These are phyloP conservation scores for Amphilophus citrinellus DNA, from an alignment of 2,113 vertebrate genomes.

Conservation along the genomic window DNA sequence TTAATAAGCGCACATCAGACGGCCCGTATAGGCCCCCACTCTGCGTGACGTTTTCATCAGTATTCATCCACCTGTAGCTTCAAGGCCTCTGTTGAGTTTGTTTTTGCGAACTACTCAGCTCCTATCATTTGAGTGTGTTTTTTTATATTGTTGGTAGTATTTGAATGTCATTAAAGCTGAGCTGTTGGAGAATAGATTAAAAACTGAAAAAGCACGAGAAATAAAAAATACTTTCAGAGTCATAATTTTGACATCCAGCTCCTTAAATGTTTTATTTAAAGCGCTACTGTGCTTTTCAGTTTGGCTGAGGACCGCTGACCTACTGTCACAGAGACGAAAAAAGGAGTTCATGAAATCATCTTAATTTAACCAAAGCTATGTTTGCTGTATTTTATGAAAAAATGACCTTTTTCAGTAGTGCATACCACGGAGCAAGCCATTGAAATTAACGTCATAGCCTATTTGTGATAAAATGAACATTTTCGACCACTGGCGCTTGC, in stretches of 20 bases:
- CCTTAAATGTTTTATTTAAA: background rate
- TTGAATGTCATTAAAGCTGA: background rate
- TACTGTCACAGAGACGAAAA: too few relatives aligned
- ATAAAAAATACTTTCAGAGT: background rate
- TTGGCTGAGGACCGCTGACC: background rate
- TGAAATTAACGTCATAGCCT: background rate
- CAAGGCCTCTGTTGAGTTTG: background rate
- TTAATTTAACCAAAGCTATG: background rate
- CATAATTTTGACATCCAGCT: background rate
- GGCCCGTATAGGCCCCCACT: conserved; percentile 29
- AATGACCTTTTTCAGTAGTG: background rate
- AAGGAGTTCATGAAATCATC: background rate
- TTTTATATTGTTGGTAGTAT: background rate
- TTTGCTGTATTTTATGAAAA: background rate
- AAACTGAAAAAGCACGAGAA: background rate
- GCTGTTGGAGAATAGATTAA: background rate
- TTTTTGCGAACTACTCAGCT: background rate
- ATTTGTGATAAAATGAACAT: background rate
- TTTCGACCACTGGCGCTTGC: background rate
- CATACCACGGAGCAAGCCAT: background rate
- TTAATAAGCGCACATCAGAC: background rate
- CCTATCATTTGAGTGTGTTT: background rate
- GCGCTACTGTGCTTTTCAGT: background rate
- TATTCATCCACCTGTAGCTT: conserved; percentile 47
- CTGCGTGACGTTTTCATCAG: background rate